Percentiles rank a stretch among this genome's conserved stretches.
phyloP scores from a whole-genome alignment of 2,888 invertebrate genomes.

The Drosophila eohydei region DNA sequence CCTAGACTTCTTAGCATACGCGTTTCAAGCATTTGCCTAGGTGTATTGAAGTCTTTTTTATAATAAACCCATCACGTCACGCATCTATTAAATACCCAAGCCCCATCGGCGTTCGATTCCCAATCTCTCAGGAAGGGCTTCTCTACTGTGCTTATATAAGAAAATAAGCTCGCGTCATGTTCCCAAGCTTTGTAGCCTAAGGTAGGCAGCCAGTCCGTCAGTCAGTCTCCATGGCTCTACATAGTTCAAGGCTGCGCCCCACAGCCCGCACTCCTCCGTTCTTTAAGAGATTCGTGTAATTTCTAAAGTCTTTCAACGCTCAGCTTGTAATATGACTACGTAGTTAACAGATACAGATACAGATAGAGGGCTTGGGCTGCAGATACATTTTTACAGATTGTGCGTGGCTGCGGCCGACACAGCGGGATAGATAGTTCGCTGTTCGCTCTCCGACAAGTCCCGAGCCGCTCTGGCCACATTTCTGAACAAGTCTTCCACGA shows the following conservation, averaged over 20 bases:
- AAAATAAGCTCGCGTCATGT: slow-evolving; percentile 48
- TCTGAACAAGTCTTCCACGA: slow-evolving; percentile 62
- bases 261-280: background rate
- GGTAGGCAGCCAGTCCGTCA: slow-evolving; percentile 3
- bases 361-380: slow-evolving; percentile 11
- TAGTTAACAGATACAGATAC: slow-evolving; percentile 37
- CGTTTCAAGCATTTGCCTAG: background rate
- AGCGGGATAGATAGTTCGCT: slow-evolving; percentile 43
- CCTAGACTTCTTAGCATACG: background rate
- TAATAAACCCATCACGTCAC: slow-evolving; percentile 20
- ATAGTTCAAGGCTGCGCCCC: slow-evolving; percentile 52
- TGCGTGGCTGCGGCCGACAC: slow-evolving; percentile 34
- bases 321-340: slow-evolving; percentile 36
- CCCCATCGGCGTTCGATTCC: slow-evolving; percentile 8
- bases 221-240: slow-evolving; percentile 9
- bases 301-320: slow-evolving; percentile 30
- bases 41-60: background rate
- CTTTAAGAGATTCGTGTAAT: slow-evolving; percentile 20
- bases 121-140: slow-evolving; percentile 15
- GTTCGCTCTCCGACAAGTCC: slow-evolving; percentile 14
- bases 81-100: slow-evolving; percentile 4
- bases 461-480: slow-evolving; percentile 22
- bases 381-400: slow-evolving; percentile 52
- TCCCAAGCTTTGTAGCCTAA: slow-evolving; percentile 44
- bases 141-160: slow-evolving; percentile 25